Percentiles rank a stretch among this genome's conserved stretches.
These are phyloP conservation scores for Ageneiosus marmoratus DNA, from an alignment of 2,113 vertebrate species.

Conservation along the genomic window DNA sequence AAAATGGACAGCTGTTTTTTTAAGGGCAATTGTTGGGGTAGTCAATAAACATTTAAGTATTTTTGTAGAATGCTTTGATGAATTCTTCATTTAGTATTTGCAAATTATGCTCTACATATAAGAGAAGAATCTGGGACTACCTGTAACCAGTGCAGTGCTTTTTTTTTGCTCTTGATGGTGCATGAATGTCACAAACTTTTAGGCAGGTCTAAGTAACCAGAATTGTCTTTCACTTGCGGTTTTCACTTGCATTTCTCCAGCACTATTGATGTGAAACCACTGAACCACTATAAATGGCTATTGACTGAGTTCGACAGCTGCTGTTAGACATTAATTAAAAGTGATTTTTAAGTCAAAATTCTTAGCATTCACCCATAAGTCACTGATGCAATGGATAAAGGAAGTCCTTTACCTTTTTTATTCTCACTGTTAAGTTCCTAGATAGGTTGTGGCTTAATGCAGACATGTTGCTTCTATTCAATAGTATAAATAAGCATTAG, in stretches of 20 bases:
- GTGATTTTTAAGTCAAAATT: not conserved
- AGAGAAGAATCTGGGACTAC: not conserved
- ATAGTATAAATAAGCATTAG: not conserved
- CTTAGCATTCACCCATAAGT: not conserved
- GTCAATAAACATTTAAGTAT: not conserved
- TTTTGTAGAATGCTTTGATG: not conserved
- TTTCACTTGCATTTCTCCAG: not conserved
- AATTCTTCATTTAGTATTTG: not conserved
- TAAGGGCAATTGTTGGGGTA: not conserved
- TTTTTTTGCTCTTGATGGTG: not conserved
- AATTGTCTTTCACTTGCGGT: not conserved
- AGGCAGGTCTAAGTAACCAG: not conserved
- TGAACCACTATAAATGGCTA: not conserved
- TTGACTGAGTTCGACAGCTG: not conserved
- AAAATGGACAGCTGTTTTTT: not conserved
- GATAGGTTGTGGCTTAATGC: not conserved
- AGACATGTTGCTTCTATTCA: not conserved
- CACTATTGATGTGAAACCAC: not conserved
- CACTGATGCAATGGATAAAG: not conserved
- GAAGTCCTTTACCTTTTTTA: not conserved
- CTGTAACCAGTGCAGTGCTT: not conserved
- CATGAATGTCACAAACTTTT: not conserved
- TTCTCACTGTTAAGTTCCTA: not conserved
- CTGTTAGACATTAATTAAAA: not conserved
- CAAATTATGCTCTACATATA: not conserved